These are phyloP conservation scores for Pteromalus puparum DNA, from an alignment of 1,140 invertebrate species.

Conservation along the genomic window DNA sequence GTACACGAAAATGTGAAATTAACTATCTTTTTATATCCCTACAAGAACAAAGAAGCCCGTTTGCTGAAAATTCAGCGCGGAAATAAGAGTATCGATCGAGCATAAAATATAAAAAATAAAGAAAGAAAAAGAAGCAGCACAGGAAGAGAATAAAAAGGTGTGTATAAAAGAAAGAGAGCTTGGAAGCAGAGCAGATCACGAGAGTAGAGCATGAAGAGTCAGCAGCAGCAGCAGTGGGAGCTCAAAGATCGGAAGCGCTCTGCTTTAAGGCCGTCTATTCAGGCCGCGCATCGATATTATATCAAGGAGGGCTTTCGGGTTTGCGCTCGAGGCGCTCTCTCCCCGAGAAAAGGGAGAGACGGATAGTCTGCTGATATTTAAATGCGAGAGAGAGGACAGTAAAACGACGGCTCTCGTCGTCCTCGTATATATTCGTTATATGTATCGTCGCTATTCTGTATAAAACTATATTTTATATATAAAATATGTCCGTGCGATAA, in stretches of 20 bases:
- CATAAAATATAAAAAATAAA: too few relatives aligned
- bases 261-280: slow-evolving; percentile 47
- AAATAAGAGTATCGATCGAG: slow-evolving; percentile 19
- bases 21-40: background rate
- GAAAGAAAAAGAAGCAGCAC: background rate
- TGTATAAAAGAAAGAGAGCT: slow-evolving; percentile 1
- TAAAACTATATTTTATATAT: too few relatives aligned
- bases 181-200: background rate
- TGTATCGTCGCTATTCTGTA: too few relatives aligned
- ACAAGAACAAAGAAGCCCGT: background rate
- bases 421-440: too few relatives aligned
- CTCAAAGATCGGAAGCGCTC: slow-evolving; percentile 35
- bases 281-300: slow-evolving; percentile 47
- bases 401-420: background rate
- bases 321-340: slow-evolving; percentile 13
- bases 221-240: background rate
- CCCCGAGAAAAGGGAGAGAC: background rate
- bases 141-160: background rate
- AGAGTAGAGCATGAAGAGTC: background rate
- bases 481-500: too few relatives aligned
- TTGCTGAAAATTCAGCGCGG: slow-evolving; percentile 1
- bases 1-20: slow-evolving; percentile 12
- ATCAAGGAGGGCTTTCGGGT: slow-evolving; percentile 35
- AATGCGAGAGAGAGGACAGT: slow-evolving; percentile 10
- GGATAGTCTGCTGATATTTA: slow-evolving; percentile 40